Conservation (phyloP, 1,140 invertebrate genomes). For the Vollenhovia emeryi region DNA sequence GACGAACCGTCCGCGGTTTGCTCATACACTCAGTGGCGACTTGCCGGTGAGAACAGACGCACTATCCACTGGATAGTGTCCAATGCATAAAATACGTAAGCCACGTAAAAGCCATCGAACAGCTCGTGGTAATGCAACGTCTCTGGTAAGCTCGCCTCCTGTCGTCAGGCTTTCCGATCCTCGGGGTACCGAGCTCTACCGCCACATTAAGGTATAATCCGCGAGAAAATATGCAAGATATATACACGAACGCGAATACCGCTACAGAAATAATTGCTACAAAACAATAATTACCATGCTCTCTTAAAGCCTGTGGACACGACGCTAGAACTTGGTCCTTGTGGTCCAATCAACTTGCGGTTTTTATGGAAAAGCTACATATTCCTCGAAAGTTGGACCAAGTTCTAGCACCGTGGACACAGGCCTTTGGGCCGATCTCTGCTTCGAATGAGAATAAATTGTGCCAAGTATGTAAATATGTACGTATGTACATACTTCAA, state of each 20-base stretch:
- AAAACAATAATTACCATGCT: not conserved
- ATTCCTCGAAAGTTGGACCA: too few relatives aligned
- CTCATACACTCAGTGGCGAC: not conserved
- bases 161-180: not conserved
- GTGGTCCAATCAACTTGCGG: too few relatives aligned
- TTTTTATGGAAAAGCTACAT: too few relatives aligned
- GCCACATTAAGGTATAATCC: not conserved
- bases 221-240: not conserved
- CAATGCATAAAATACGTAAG: not conserved
- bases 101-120: conserved; percentile 9
- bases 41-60: not conserved
- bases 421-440: too few relatives aligned
- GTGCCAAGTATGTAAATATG: not conserved
- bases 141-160: not conserved
- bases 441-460: not conserved
- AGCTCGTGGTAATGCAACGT: not conserved
- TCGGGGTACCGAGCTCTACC: not conserved
- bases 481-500: too few relatives aligned
- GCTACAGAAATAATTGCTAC: not conserved
- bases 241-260: not conserved
- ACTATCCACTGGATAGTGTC: not conserved
- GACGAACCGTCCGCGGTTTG: not conserved
- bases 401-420: too few relatives aligned
- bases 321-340: too few relatives aligned
- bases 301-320: too few relatives aligned